A percentile compares a stretch with the other conserved stretches of the same genome.
phyloP scores from a whole-genome alignment of 1,140 invertebrate genomes.

The Apis florea region DNA sequence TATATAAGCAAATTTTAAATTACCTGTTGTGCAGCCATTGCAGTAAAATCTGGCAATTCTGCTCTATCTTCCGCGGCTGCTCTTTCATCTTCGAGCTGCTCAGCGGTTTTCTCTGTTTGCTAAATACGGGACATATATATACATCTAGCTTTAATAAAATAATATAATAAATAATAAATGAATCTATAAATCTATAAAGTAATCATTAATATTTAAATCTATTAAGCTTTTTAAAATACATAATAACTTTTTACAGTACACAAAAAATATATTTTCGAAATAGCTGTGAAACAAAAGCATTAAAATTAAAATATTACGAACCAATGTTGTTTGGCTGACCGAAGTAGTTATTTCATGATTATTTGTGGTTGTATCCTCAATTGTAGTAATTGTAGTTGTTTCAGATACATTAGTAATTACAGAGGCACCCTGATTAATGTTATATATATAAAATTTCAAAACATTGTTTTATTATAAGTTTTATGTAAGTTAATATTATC shows the following conservation, averaged over 20 bases:
- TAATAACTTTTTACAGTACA: not conserved
- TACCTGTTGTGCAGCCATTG: constrained; percentile 81
- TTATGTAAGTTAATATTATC: too few species aligned
- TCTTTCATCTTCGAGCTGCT: constrained; percentile 79
- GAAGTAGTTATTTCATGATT: constrained; percentile 2
- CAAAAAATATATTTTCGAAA: not conserved
- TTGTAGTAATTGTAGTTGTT: constrained; percentile 16
- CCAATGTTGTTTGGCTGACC: constrained; percentile 57
- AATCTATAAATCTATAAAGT: not conserved
- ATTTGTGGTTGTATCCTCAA: constrained; percentile 13
- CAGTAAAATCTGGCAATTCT: constrained; percentile 79
- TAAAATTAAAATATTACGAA: constrained; percentile 58
- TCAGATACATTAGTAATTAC: constrained; percentile 48
- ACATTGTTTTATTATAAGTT: not conserved
- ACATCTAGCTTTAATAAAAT: constrained; percentile 45
- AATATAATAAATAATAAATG: too few species aligned
- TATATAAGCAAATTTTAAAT: constrained; percentile 39
- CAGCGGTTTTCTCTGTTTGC: constrained; percentile 75
- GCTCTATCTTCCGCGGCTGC: constrained; percentile 77
- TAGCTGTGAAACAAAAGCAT: not conserved
- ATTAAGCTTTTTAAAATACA: not conserved
- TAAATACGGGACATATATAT: constrained; percentile 56
- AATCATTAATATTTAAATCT: constrained; percentile 17
- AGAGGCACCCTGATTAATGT: constrained; percentile 39
- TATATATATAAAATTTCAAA: constrained; percentile 25